phyloP scores from a whole-genome alignment of 2,113 vertebrate genomes.

The Blennius ocellaris region DNA sequence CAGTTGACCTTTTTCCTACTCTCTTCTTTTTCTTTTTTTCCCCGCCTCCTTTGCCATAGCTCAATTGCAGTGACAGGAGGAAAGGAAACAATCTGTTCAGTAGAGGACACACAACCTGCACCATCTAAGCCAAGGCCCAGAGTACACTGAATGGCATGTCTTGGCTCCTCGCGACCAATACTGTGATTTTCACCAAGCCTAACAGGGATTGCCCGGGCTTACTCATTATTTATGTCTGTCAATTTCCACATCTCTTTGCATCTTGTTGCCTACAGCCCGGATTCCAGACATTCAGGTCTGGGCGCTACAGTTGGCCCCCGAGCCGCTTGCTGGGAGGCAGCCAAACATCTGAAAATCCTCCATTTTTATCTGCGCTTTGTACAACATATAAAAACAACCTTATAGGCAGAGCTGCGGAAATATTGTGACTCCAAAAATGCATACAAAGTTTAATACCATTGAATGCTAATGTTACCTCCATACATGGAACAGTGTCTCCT shows the following conservation, averaged over 20 bases:
- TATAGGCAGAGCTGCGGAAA: slow-evolving; percentile 33
- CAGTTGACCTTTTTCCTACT: slow-evolving; percentile 83
- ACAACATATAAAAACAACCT: slow-evolving; percentile 53
- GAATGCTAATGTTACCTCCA: background rate
- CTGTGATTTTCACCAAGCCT: slow-evolving; percentile 61
- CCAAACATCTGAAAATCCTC: slow-evolving; percentile 58
- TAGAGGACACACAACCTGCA: slow-evolving; percentile 68
- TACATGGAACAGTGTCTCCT: background rate
- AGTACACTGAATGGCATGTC: slow-evolving; percentile 52
- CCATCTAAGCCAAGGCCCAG: slow-evolving; percentile 64
- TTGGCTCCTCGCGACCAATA: slow-evolving; percentile 54
- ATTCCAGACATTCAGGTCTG: slow-evolving; percentile 48
- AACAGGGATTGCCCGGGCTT: slow-evolving; percentile 47
- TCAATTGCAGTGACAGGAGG: slow-evolving; percentile 79
- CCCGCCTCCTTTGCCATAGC: slow-evolving; percentile 69
- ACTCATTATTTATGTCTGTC: slow-evolving; percentile 68
- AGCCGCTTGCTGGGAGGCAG: slow-evolving; percentile 36
- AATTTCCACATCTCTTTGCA: slow-evolving; percentile 62
- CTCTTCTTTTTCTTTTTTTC: slow-evolving; percentile 80
- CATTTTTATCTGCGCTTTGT: slow-evolving; percentile 59
- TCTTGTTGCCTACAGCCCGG: slow-evolving; percentile 54
- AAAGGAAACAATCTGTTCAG: slow-evolving; percentile 75
- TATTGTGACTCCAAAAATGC: slow-evolving; percentile 26
- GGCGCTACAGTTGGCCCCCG: slow-evolving; percentile 14
- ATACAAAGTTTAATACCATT: slow-evolving; percentile 22